Evolutionary conservation across 2,113 vertebrate species (phyloP), one percentile per base, ranked within the genome.

Genomic region (Amphiprion percula): DNA sequence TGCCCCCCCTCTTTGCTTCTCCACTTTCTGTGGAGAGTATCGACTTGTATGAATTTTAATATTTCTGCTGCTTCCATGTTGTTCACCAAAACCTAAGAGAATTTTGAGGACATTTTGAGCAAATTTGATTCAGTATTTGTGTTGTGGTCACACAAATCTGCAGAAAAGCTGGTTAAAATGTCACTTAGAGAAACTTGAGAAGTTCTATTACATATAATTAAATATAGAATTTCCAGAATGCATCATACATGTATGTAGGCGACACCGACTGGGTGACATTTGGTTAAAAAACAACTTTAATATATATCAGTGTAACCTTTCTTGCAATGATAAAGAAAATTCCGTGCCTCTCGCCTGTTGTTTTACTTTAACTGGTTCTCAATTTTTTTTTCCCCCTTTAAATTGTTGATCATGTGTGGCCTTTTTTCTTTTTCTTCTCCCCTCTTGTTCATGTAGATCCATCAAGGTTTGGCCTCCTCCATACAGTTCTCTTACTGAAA

Each of bases 341-440:
- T 46, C 21, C 26, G 79, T 82, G 78, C 69, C 73, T 80, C 52
- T 73, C 16, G 30, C 69, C 5, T 59, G 4, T 46, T 59, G 12
- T 59, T 62, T 69, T n/a, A 44, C 39, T 56, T 58, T 4, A 47
- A 62, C 6, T 15, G 19, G 10, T 62, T 39, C 26, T 67, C 49
- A 64, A 74, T 68, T 2, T 74, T 39, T 2, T 54, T 19, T 4
- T 69, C 61, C 41, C 41, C 19, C 5, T 63, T 68, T 64, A 49
- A 46, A 24, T 58, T 72, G 19, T 58, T 61, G 14, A 61, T 73
- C 14, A 41, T 28, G 16, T 52, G 83, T 84, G 80, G 78, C 84
- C 86, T 90, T 88, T 74, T 74, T 65, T 63, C 24, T 21, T 26
- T 33, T 15, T 8, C 30, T 10, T 47, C 14, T 24, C 59, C 41